phyloP scores from a whole-genome alignment of 2,797 vertebrate species.

The Gobionotothen gibberifrons region DNA sequence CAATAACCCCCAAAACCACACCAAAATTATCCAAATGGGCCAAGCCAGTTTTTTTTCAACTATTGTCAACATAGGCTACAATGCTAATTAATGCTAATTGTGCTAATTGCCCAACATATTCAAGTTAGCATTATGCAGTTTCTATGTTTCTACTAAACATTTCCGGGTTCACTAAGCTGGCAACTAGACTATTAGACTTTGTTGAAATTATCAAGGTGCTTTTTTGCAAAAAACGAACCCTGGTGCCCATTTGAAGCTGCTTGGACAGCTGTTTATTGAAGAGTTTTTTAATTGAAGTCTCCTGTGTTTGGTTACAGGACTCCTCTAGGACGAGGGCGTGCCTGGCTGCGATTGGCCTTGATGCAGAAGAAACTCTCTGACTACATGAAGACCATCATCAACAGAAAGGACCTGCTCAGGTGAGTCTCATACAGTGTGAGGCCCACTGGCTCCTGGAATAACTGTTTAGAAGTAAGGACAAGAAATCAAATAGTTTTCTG shows the following conservation, averaged over 20 bases:
- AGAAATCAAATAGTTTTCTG: not conserved
- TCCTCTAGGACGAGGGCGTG: slow-evolving; percentile 94
- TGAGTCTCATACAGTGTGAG: slow-evolving; percentile 52
- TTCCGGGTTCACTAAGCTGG: no score
- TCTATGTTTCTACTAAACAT: no score
- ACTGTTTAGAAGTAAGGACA: not conserved
- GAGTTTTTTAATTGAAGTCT: not conserved
- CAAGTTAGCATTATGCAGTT: no score
- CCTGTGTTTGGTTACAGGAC: slow-evolving; percentile 82
- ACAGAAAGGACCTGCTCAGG: slow-evolving; percentile 98
- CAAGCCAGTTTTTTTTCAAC: no score
- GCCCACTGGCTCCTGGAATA: no score
- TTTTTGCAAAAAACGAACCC: not conserved
- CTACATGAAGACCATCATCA: slow-evolving; percentile 99
- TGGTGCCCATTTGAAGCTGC: no score
- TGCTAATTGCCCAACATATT: no score
- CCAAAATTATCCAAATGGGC: no score
- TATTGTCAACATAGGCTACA: no score
- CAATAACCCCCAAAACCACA: no score
- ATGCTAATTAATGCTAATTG: no score
- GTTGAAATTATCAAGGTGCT: not conserved
- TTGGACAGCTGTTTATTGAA: not conserved
- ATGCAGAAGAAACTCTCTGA: slow-evolving; percentile 99
- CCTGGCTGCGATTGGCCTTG: slow-evolving; percentile 96
- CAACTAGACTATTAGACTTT: no score